Percentiles rank a stretch among this genome's conserved stretches.
These are phyloP conservation scores for Brassicogethes aeneus DNA, from an alignment of 2,888 invertebrate species.

Conservation along the genomic window DNA sequence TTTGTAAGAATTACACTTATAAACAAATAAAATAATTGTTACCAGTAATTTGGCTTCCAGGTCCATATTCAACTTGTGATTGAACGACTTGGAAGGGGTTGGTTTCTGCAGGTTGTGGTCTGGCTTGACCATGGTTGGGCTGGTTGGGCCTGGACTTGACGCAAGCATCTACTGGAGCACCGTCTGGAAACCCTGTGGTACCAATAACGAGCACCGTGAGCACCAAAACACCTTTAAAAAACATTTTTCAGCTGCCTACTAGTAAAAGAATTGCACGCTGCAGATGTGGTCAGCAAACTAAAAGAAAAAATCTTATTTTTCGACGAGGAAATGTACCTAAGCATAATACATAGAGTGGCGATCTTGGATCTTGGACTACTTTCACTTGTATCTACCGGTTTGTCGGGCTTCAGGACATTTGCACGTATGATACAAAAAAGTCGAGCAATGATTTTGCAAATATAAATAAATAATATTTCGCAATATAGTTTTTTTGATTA, in stretches of 20 bases:
- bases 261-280: neutral
- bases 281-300: neutral
- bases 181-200: conserved; percentile 59
- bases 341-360: neutral
- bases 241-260: neutral
- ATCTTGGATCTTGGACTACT: neutral
- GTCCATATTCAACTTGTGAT: conserved; percentile 53
- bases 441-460: neutral
- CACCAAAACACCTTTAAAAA: neutral
- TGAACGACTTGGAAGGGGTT: conserved; percentile 63
- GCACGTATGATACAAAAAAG: no score
- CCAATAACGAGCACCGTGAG: conserved; percentile 1
- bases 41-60: conserved; percentile 65
- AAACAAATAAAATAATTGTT: no score
- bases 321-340: neutral
- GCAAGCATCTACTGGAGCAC: conserved; percentile 72
- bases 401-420: no score
- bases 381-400: neutral
- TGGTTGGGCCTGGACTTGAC: conserved; percentile 66
- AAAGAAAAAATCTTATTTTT: neutral
- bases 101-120: conserved; percentile 53
- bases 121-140: conserved; percentile 68
- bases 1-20: no score
- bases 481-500: neutral
- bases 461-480: neutral